Evolutionary conservation across 1,140 invertebrate genomes (phyloP).

Genomic region (Euwallacea similis): DNA sequence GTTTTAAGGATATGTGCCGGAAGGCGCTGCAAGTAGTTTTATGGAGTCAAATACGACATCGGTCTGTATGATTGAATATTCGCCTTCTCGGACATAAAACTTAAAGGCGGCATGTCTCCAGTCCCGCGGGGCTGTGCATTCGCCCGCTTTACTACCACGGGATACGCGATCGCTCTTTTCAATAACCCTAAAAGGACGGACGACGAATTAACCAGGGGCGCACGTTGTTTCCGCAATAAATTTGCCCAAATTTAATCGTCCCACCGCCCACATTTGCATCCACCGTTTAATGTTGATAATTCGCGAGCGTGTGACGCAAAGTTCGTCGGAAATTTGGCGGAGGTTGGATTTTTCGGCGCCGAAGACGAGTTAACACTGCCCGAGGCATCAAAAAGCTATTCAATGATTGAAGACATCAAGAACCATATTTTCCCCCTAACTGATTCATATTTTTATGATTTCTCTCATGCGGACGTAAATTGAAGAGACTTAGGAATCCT

Average conservation of each 20-base stretch:
- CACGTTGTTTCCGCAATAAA: background rate
- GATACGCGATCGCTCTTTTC: constrained; percentile 51
- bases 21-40: constrained; percentile 20
- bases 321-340: no score
- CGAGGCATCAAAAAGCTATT: background rate
- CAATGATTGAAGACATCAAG: constrained; percentile 31
- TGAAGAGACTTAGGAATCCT: constrained; percentile 25
- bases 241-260: background rate
- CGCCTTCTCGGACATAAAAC: constrained; percentile 29
- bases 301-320: no score
- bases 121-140: constrained; percentile 39
- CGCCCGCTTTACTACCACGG: constrained; percentile 46
- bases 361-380: background rate
- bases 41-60: constrained; percentile 34
- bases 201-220: constrained; percentile 26
- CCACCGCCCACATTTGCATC: background rate
- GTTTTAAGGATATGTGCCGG: background rate
- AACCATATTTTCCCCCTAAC: constrained; percentile 21
- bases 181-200: constrained; percentile 51
- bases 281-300: background rate
- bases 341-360: no score
- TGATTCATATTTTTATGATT: constrained; percentile 38
- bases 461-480: constrained; percentile 27
- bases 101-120: constrained; percentile 32
- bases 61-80: constrained; percentile 40